These are phyloP conservation scores for Capreolus pygargus DNA, from an alignment of 2,113 vertebrate genomes.

Conservation along the genomic window DNA sequence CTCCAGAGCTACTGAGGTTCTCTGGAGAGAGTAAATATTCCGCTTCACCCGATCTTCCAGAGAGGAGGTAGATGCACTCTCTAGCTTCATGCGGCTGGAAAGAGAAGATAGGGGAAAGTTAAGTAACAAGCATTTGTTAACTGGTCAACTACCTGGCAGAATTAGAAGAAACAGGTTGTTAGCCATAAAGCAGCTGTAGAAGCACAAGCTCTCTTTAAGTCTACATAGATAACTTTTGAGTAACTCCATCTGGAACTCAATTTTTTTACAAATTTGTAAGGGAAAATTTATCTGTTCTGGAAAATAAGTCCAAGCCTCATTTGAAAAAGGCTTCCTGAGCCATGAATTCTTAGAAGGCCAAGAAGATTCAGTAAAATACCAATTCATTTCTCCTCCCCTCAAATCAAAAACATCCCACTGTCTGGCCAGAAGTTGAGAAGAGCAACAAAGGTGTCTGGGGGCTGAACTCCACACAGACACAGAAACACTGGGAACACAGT, in stretches of 20 bases:
- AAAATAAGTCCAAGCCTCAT: constrained; percentile 9
- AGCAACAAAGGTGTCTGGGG: not conserved
- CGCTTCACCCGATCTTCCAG: constrained; percentile 95
- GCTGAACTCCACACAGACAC: not conserved
- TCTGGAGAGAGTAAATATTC: constrained; percentile 96
- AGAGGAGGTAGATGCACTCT: constrained; percentile 90
- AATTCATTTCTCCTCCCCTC: not conserved
- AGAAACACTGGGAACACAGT: not conserved
- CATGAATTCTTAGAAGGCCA: constrained; percentile 9
- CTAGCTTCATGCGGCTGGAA: constrained; percentile 91
- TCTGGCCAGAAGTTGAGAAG: not conserved
- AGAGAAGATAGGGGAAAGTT: not conserved
- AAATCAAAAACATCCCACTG: constrained; percentile 14
- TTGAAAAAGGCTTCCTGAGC: constrained; percentile 25
- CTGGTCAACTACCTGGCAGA: not conserved
- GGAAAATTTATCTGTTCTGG: constrained; percentile 43
- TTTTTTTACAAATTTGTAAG: constrained; percentile 35
- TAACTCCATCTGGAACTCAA: constrained; percentile 45
- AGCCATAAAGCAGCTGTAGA: not conserved
- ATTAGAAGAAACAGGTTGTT: not conserved
- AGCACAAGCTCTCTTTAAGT: not conserved
- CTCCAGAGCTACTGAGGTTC: constrained; percentile 91
- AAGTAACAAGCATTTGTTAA: not conserved
- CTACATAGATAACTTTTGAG: not conserved
- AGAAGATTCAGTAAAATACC: constrained; percentile 21